phyloP scores from a whole-genome alignment of 2,113 vertebrate genomes.

The Bujurquina vittata region DNA sequence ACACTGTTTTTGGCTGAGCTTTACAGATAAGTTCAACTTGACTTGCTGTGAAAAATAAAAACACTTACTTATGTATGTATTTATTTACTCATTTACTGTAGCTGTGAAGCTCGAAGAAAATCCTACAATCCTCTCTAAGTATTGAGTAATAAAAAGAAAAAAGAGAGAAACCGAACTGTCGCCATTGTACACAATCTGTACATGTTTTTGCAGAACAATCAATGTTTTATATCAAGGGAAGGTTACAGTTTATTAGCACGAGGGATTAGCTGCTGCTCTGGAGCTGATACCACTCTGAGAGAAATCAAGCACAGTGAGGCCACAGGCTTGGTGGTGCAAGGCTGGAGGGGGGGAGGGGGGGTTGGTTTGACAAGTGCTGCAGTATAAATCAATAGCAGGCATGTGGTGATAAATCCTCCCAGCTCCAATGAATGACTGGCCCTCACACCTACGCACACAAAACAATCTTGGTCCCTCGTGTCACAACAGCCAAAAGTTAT shows the following conservation, averaged over 20 bases:
- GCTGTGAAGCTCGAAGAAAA: background rate
- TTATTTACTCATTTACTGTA: background rate
- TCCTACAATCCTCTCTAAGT: constrained; percentile 1
- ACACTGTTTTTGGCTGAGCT: background rate
- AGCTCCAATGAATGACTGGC: constrained; percentile 68
- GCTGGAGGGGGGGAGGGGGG: background rate
- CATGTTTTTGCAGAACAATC: constrained; percentile 63
- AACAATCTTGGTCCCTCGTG: constrained; percentile 71
- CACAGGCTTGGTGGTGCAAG: constrained; percentile 9
- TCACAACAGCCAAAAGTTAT: constrained; percentile 77
- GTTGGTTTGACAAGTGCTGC: constrained; percentile 18
- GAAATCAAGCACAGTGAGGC: constrained; percentile 43
- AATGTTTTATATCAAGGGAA: constrained; percentile 50
- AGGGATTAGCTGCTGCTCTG: constrained; percentile 54
- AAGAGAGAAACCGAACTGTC: background rate
- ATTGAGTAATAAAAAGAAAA: background rate
- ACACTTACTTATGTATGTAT: background rate
- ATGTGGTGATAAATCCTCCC: constrained; percentile 70
- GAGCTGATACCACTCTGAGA: constrained; percentile 46
- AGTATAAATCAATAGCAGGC: constrained; percentile 77
- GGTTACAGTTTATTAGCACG: constrained; percentile 47
- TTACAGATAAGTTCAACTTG: background rate
- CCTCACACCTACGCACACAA: constrained; percentile 70
- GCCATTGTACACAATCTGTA: constrained; percentile 21
- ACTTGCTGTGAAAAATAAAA: constrained; percentile 4